These are phyloP conservation scores for Phodopus roborovskii DNA, from an alignment of 2,113 vertebrate genomes.

Conservation along the genomic window DNA sequence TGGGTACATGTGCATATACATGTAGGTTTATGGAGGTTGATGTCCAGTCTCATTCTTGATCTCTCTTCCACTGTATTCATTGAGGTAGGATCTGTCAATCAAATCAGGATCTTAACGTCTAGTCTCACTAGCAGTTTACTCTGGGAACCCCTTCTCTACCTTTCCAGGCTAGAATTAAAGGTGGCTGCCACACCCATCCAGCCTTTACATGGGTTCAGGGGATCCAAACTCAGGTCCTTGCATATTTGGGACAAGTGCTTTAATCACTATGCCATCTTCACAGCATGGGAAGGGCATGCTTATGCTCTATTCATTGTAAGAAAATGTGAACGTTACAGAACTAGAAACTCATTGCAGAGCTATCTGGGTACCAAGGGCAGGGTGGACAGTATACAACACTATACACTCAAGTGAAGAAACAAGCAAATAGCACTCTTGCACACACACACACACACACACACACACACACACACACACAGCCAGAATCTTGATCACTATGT, in stretches of 20 bases:
- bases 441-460: not conserved
- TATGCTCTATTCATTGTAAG: not conserved
- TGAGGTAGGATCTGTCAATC: not conserved
- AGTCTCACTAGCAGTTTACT: not conserved
- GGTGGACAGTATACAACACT: not conserved
- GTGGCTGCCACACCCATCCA: not conserved
- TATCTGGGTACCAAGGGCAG: not conserved
- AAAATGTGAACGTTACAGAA: too few species aligned
- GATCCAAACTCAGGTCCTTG: not conserved
- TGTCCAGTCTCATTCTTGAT: not conserved
- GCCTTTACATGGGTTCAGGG: not conserved
- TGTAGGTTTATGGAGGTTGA: not conserved
- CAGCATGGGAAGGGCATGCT: not conserved
- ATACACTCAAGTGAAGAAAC: not conserved
- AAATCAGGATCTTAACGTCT: not conserved
- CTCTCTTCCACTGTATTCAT: not conserved
- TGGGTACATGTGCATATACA: not conserved
- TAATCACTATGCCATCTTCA: not conserved
- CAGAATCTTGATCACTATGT: rapidly evolving
- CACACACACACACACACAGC: not conserved
- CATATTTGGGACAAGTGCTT: not conserved
- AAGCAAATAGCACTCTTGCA: rapidly evolving
- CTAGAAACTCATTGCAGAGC: not conserved
- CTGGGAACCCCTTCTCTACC: not conserved
- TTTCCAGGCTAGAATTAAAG: not conserved